Percentiles rank a stretch among this genome's conserved stretches.
These are phyloP conservation scores for Cryptoprocta ferox DNA, from an alignment of 2,797 vertebrate species.

Conservation along the genomic window DNA sequence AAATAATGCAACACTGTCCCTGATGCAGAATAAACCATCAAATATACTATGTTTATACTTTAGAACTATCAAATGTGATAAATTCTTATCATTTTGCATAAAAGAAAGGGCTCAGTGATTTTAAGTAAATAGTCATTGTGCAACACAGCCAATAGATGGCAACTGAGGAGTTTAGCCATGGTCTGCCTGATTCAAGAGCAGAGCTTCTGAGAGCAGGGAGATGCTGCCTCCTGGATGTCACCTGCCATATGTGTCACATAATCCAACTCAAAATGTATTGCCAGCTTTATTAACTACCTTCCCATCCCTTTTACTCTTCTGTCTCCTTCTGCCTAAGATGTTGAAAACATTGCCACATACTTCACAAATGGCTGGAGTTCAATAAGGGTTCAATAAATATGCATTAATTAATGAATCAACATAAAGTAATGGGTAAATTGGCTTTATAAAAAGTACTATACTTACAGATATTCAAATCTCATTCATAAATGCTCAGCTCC, in stretches of 20 bases:
- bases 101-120: background rate
- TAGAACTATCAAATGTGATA: background rate
- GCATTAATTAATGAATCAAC: background rate
- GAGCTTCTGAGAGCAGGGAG: background rate
- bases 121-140: background rate
- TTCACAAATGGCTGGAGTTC: background rate
- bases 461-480: background rate
- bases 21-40: background rate
- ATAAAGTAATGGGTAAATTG: background rate
- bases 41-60: background rate
- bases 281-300: background rate
- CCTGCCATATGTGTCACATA: background rate
- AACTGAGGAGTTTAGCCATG: background rate
- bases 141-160: background rate
- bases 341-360: background rate
- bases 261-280: background rate
- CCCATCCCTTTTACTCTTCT: background rate
- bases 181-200: background rate
- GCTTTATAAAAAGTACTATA: background rate
- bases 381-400: background rate
- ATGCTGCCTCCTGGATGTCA: background rate
- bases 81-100: background rate
- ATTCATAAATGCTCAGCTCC: background rate
- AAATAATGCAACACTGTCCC: background rate
- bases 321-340: background rate